These are phyloP conservation scores for Chironomus striatipennis DNA, from an alignment of 1,140 invertebrate genomes.

Conservation along the genomic window DNA sequence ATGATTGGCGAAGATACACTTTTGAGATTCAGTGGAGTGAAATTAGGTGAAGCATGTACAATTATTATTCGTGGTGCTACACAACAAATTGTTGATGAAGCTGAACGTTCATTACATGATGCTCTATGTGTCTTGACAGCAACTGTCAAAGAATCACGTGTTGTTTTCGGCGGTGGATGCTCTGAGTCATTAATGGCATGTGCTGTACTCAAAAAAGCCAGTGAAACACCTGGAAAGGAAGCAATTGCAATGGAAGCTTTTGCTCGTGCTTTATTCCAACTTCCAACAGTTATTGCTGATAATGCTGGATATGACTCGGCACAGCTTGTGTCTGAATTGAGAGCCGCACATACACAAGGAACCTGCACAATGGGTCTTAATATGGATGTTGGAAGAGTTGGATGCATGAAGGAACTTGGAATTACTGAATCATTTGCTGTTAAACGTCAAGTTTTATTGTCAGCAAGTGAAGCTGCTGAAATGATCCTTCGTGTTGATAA, in stretches of 20 bases:
- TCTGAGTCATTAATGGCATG: slow-evolving; percentile 96
- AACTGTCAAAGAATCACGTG: slow-evolving; percentile 86
- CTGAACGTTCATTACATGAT: slow-evolving; percentile 95
- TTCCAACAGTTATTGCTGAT: slow-evolving; percentile 95
- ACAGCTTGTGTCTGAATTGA: slow-evolving; percentile 80
- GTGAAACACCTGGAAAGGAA: slow-evolving; percentile 93
- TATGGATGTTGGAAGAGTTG: slow-evolving; percentile 77
- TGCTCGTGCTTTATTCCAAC: slow-evolving; percentile 70
- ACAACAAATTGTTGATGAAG: slow-evolving; percentile 98
- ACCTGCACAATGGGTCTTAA: slow-evolving; percentile 75
- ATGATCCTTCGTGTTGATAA: slow-evolving; percentile 98
- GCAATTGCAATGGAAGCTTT: slow-evolving; percentile 96
- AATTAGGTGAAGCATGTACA: slow-evolving; percentile 93
- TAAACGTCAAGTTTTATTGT: slow-evolving; percentile 89
- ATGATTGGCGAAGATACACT: slow-evolving; percentile 98
- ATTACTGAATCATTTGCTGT: slow-evolving; percentile 96
- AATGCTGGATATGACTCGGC: slow-evolving; percentile 98
- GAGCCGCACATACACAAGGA: slow-evolving; percentile 80
- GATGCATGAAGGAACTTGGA: slow-evolving; percentile 80
- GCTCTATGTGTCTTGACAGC: slow-evolving; percentile 94
- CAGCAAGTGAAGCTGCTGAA: slow-evolving; percentile 95
- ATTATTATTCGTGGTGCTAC: slow-evolving; percentile 97
- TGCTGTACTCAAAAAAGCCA: slow-evolving; percentile 74
- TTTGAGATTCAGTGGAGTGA: slow-evolving; percentile 90
- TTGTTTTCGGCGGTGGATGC: slow-evolving; percentile 87